A percentile compares a stretch with the other conserved stretches of the same genome.
Evolutionary conservation across 2,888 invertebrate species (phyloP).

Genomic region (Rosalia funebris): DNA sequence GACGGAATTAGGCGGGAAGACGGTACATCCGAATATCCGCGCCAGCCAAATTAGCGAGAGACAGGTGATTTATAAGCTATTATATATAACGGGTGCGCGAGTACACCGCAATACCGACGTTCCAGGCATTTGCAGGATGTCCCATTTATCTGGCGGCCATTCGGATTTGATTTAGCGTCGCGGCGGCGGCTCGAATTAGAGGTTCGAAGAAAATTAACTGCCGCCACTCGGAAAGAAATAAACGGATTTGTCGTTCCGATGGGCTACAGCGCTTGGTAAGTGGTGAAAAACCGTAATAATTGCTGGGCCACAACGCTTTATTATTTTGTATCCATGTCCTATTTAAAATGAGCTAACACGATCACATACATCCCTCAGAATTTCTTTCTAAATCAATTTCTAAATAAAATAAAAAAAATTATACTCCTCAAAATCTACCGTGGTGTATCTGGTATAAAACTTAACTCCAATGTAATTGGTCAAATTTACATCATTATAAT

Average conservation of each 20-base stretch:
- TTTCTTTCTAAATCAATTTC: too few relatives aligned
- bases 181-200: not conserved
- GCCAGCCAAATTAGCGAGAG: conserved; percentile 4
- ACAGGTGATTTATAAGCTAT: conserved; percentile 12
- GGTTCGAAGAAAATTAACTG: conserved; percentile 4
- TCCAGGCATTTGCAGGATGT: conserved; percentile 21
- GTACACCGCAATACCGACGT: conserved; percentile 7
- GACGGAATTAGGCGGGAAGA: too few relatives aligned
- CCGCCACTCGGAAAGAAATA: not conserved
- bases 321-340: too few relatives aligned
- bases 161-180: conserved; percentile 19
- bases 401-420: too few relatives aligned
- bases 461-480: too few relatives aligned
- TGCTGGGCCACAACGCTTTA: too few relatives aligned
- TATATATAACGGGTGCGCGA: conserved; percentile 17
- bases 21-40: too few relatives aligned
- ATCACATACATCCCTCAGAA: too few relatives aligned
- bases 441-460: too few relatives aligned
- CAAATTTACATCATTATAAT: too few relatives aligned
- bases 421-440: too few relatives aligned
- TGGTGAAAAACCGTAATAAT: not conserved
- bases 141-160: conserved; percentile 20
- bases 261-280: not conserved
- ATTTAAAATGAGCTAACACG: too few relatives aligned
- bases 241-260: not conserved